These are phyloP conservation scores for Hippoglossus stenolepis DNA, from an alignment of 2,113 vertebrate species.

Conservation along the genomic window DNA sequence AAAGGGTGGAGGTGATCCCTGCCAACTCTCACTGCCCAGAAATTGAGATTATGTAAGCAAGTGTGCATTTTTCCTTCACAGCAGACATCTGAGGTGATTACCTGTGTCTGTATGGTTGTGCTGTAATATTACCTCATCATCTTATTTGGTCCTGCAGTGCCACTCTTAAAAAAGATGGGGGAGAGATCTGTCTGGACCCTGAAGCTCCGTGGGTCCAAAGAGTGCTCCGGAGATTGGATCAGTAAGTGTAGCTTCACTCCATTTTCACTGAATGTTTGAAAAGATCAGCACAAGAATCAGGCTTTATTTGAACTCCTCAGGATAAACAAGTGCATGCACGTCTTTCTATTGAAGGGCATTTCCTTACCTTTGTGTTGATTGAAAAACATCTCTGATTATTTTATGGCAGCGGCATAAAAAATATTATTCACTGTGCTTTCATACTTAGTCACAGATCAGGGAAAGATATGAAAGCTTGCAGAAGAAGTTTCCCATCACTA, in stretches of 20 bases:
- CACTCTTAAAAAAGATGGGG: conserved; percentile 64
- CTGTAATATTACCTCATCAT: neutral
- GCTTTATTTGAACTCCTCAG: neutral
- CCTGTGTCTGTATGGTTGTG: neutral
- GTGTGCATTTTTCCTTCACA: neutral
- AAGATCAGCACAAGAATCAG: neutral
- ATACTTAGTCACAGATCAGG: neutral
- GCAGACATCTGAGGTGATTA: neutral
- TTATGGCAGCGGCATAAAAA: neutral
- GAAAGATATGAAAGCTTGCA: neutral
- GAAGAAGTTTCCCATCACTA: neutral
- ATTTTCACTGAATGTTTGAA: neutral
- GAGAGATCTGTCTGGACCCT: conserved; percentile 77
- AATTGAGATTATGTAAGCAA: conserved; percentile 88
- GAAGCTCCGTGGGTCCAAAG: conserved; percentile 77
- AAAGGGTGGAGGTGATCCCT: conserved; percentile 78
- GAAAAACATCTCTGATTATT: neutral
- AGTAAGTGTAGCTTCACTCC: conserved; percentile 47
- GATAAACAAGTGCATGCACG: neutral
- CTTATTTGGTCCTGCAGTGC: conserved; percentile 66
- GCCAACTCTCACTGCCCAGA: conserved; percentile 84
- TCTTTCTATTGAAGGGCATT: neutral
- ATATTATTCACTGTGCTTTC: neutral
- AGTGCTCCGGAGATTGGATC: conserved; percentile 43
- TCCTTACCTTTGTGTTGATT: neutral